These are phyloP conservation scores for Falco berigora DNA, from an alignment of 2,797 vertebrate species.

Conservation along the genomic window DNA sequence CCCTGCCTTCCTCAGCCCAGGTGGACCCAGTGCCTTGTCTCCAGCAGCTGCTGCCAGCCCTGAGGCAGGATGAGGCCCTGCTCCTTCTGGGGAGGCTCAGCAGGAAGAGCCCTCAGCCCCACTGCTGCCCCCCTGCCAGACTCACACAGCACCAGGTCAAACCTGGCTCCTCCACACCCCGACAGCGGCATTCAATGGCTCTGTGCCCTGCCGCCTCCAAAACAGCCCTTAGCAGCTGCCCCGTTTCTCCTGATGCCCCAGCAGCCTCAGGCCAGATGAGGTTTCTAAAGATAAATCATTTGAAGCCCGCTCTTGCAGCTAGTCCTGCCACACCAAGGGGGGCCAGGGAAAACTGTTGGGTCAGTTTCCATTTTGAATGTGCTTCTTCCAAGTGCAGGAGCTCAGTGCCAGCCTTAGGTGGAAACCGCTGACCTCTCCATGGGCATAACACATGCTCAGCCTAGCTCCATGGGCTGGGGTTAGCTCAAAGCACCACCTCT, in stretches of 20 bases:
- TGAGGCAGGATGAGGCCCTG: not conserved
- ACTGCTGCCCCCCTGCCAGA: not conserved
- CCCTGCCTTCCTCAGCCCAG: not conserved
- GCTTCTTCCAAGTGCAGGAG: not conserved
- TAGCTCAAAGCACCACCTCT: not conserved
- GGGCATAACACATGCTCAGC: not conserved
- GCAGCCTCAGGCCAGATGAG: not conserved
- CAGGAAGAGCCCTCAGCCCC: not conserved
- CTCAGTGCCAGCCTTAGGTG: not conserved
- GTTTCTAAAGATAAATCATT: not conserved
- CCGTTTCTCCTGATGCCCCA: not conserved
- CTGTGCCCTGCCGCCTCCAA: not conserved
- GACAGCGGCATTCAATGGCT: rapidly evolving
- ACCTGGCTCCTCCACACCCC: not conserved
- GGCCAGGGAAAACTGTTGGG: not conserved
- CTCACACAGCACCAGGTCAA: not conserved
- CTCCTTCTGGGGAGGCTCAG: not conserved
- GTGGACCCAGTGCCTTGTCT: not conserved
- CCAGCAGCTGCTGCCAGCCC: not conserved
- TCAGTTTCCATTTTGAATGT: not conserved
- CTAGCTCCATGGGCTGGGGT: not conserved
- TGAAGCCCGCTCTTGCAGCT: not conserved
- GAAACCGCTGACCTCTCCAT: not conserved
- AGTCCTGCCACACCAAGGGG: not conserved
- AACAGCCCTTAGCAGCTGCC: not conserved